Evolutionary conservation across 1,140 invertebrate species (phyloP), one percentile per base, ranked within the genome.

Genomic region (Leptoteleia sp.): DNA sequence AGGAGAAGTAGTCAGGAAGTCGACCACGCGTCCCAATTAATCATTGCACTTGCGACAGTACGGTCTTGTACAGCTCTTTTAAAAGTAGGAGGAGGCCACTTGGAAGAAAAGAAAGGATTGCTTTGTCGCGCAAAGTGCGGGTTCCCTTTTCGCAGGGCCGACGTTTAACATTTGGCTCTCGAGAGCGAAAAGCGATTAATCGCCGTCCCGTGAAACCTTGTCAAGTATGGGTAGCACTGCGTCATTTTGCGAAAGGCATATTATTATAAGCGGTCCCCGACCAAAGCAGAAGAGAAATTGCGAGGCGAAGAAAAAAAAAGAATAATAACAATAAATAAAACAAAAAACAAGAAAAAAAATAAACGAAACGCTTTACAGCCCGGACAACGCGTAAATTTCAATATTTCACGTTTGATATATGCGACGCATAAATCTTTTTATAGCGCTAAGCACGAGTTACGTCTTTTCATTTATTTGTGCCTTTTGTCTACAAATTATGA

Each of bases 141-240:
- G 61, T 22, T 64, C 59, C 54, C 55, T 77, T 77, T 77, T 72
- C 76, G 70, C 70, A 43, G 43, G 15, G 29, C 33, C 52, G 52
- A 45, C 57, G 52, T 33, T 61, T 68, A 61, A 71, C 64, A 68
- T 75, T 75, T 71, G 38, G 64, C n/a, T n/a, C 65, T 59, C 29
- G 50, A 45, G 59, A 76, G 59, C 65, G 55, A 62, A 76, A 67
- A 57, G 78, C 65, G 71, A 80, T 76, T 76, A 80, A 80, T 80
- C 78, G 78, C 61, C 67, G 72, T 62, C 65, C 64, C n/a, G n/a
- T n/a, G n/a, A n/a, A n/a, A n/a, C n/a, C n/a, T n/a, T n/a, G n/a
- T n/a, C n/a, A n/a, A n/a, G n/a, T n/a, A n/a, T n/a, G 67, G 72
- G 59, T 80, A 67, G 76, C 68, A 59, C 50, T n/a, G 75, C 76